Conservation (phyloP, 1,140 invertebrate genomes). For the Hesperophylax magnus region DNA sequence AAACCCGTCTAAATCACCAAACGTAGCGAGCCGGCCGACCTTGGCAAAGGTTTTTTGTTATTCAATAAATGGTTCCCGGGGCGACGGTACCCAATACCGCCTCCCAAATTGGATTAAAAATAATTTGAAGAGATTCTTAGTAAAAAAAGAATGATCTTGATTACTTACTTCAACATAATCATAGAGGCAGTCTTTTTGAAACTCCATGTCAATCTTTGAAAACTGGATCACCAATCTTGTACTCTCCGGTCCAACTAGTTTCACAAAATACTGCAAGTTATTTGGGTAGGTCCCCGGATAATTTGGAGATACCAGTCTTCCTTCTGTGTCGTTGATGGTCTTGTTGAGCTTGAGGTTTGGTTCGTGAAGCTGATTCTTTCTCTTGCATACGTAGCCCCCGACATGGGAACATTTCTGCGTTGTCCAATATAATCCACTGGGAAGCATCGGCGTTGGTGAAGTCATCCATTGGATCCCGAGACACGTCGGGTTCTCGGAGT, state of each 20-base stretch:
- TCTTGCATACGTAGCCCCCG: slow-evolving; percentile 78
- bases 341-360: slow-evolving; percentile 63
- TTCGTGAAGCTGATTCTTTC: slow-evolving; percentile 61
- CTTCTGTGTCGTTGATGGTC: slow-evolving; percentile 65
- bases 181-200: slow-evolving; percentile 82
- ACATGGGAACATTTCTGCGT: slow-evolving; percentile 71
- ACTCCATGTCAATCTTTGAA: slow-evolving; percentile 78
- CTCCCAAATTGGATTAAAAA: too few species aligned
- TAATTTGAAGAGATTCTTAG: too few species aligned
- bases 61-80: too few species aligned
- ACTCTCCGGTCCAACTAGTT: slow-evolving; percentile 72
- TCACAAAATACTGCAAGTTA: slow-evolving; percentile 77
- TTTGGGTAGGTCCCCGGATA: slow-evolving; percentile 78
- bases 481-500: slow-evolving; percentile 65
- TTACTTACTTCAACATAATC: slow-evolving; percentile 76
- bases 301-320: slow-evolving; percentile 73
- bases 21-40: too few species aligned
- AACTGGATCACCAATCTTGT: slow-evolving; percentile 78
- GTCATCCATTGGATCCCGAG: slow-evolving; percentile 76
- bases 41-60: too few species aligned
- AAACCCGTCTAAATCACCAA: too few species aligned
- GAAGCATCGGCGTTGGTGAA: slow-evolving; percentile 71
- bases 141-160: too few species aligned
- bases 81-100: too few species aligned
- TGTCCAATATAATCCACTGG: slow-evolving; percentile 77